phyloP scores from a whole-genome alignment of 2,797 vertebrate genomes.

The Pampus argenteus region DNA sequence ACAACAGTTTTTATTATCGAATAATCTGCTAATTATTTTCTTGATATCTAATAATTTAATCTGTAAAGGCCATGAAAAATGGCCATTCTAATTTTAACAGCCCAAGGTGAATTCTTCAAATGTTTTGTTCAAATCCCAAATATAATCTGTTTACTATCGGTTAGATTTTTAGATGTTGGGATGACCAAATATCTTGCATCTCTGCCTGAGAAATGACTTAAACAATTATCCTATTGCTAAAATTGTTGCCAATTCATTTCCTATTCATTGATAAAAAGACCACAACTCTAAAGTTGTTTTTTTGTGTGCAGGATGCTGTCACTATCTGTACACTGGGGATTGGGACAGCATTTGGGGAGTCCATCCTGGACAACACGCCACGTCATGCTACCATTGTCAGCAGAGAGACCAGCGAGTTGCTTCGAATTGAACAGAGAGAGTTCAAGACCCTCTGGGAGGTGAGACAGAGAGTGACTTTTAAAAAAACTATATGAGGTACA shows the following conservation, averaged over 20 bases:
- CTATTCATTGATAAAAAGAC: background rate
- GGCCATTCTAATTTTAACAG: too few species aligned
- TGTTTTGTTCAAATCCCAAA: background rate
- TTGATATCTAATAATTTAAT: too few species aligned
- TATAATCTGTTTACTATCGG: too few species aligned
- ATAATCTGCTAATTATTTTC: too few species aligned
- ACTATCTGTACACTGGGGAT: slow-evolving; percentile 96
- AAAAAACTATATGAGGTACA: background rate
- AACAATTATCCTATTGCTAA: too few species aligned
- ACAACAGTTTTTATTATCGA: too few species aligned
- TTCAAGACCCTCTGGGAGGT: slow-evolving; percentile 99
- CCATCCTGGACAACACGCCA: slow-evolving; percentile 98
- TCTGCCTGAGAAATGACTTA: too few species aligned
- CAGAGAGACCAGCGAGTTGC: slow-evolving; percentile 94
- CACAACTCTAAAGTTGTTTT: background rate
- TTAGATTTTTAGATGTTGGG: background rate
- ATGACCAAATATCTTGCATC: background rate
- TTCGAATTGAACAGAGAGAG: slow-evolving; percentile 97
- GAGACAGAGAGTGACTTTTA: slow-evolving; percentile 57
- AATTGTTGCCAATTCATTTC: too few species aligned
- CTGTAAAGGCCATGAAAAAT: too few species aligned
- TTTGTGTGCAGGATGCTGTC: slow-evolving; percentile 91
- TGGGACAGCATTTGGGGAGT: slow-evolving; percentile 98
- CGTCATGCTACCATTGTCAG: slow-evolving; percentile 98
- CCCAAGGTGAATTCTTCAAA: too few species aligned